Percentiles rank a stretch among this genome's conserved stretches.
Conservation (phyloP, 2,113 vertebrate genomes). For the Xenotilapia caudafasciata region DNA sequence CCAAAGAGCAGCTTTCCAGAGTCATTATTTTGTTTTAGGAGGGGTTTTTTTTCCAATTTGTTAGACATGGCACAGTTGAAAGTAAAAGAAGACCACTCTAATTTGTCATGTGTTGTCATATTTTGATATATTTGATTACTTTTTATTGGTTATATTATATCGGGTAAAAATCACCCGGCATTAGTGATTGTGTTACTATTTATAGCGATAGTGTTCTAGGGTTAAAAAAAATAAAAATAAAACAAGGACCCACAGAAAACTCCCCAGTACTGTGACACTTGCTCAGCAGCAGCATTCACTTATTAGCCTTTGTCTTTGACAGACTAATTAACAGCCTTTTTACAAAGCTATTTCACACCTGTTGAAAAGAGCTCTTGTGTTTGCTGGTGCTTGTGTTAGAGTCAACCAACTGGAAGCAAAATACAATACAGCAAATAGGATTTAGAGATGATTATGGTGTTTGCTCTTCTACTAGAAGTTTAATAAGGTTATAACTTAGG, state of each 20-base stretch:
- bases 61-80: too few relatives aligned
- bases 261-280: background rate
- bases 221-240: background rate
- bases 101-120: too few relatives aligned
- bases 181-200: too few relatives aligned
- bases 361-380: background rate
- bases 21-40: too few relatives aligned
- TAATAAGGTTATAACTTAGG: background rate
- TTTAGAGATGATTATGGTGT: background rate
- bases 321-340: background rate
- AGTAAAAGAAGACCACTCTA: too few relatives aligned
- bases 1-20: too few relatives aligned
- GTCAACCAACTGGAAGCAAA: background rate
- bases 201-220: too few relatives aligned
- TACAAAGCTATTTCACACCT: background rate
- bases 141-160: too few relatives aligned
- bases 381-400: background rate
- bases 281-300: background rate
- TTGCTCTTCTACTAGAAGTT: background rate
- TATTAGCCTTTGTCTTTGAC: background rate
- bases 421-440: slow-evolving; percentile 4
- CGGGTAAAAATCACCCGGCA: too few relatives aligned
- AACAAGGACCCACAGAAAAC: background rate
- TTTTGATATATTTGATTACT: too few relatives aligned
- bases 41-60: too few relatives aligned